A percentile compares a stretch with the other conserved stretches of the same genome.
These are phyloP conservation scores for Laothoe populi DNA, from an alignment of 2,888 invertebrate species.

Conservation along the genomic window DNA sequence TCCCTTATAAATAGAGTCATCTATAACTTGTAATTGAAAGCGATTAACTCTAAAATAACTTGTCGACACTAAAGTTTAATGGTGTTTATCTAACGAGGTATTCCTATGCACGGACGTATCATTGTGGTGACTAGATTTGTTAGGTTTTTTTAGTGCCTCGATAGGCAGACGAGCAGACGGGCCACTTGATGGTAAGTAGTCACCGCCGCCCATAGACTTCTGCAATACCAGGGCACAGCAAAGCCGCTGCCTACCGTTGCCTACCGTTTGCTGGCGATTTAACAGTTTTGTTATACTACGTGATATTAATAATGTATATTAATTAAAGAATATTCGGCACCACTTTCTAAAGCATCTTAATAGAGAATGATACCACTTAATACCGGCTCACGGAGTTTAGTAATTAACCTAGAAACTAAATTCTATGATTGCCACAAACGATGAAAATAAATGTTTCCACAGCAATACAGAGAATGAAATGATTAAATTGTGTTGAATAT, in stretches of 20 bases:
- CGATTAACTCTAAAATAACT: slow-evolving; percentile 38
- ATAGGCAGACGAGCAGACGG: too few species aligned
- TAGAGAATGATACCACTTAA: not conserved
- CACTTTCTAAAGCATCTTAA: not conserved
- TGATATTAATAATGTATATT: not conserved
- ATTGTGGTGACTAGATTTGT: not conserved
- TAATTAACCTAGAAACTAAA: not conserved
- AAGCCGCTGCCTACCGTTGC: too few species aligned
- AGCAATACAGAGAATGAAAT: not conserved
- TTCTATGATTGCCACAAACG: not conserved
- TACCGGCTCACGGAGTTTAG: not conserved
- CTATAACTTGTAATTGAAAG: slow-evolving; percentile 40
- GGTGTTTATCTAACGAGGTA: slow-evolving; percentile 11
- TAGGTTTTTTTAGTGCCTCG: not conserved
- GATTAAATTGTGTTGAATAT: not conserved
- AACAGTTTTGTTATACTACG: too few species aligned
- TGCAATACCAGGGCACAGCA: too few species aligned
- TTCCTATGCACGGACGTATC: not conserved
- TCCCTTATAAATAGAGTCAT: slow-evolving; percentile 30
- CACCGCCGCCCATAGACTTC: too few species aligned
- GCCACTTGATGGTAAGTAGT: too few species aligned
- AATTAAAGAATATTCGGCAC: not conserved
- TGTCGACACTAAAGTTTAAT: slow-evolving; percentile 4
- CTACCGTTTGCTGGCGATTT: too few species aligned
- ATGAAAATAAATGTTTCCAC: not conserved